Percentiles rank a stretch among this genome's conserved stretches.
Conservation (phyloP, 2,113 vertebrate species). For the Oreocharis arfaki region DNA sequence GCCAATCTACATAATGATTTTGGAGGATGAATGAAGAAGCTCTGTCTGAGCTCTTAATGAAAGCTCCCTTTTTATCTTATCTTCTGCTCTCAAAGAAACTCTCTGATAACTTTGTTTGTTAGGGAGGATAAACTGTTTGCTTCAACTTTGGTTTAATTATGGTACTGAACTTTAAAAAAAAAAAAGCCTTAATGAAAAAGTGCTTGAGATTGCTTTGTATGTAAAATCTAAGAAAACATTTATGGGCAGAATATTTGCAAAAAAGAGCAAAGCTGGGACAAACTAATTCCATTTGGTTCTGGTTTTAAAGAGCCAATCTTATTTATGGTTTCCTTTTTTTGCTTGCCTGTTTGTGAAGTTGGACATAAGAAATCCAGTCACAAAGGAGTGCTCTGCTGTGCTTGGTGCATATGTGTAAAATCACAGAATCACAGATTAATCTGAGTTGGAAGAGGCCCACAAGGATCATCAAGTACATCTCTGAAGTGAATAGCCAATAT, state of each 20-base stretch:
- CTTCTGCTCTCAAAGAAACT: neutral
- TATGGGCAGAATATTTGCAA: neutral
- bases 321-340: neutral
- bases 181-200: neutral
- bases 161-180: neutral
- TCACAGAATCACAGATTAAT: neutral
- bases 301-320: neutral
- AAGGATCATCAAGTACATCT: neutral
- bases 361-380: neutral
- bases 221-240: neutral
- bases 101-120: constrained; percentile 10
- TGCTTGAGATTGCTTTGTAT: neutral
- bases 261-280: neutral
- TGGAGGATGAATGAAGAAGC: constrained; percentile 1
- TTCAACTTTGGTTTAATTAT: neutral
- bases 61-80: neutral
- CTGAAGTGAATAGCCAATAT: neutral
- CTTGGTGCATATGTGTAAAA: neutral
- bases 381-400: neutral
- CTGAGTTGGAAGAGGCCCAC: neutral
- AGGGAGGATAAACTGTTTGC: neutral
- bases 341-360: neutral
- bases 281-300: neutral
- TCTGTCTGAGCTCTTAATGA: neutral
- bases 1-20: neutral